Evolutionary conservation across 2,797 vertebrate genomes (phyloP).

Genomic region (Sebastes iracundus): DNA sequence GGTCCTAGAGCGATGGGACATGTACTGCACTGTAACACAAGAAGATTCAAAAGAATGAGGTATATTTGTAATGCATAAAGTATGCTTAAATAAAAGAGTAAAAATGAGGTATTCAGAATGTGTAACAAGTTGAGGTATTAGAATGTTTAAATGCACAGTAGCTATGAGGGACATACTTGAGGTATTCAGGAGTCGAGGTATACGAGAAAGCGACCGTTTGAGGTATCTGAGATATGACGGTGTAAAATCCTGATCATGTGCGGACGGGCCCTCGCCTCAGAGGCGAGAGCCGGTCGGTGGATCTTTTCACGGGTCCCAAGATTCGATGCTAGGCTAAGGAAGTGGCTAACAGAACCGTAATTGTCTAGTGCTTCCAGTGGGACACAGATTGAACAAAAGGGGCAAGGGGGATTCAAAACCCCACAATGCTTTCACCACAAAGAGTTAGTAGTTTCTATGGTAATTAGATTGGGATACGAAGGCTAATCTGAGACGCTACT

Average conservation of each 20-base stretch:
- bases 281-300: constrained; percentile 42
- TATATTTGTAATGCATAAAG: constrained; percentile 64
- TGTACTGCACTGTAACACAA: constrained; percentile 52
- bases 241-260: constrained; percentile 47
- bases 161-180: constrained; percentile 57
- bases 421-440: constrained; percentile 25
- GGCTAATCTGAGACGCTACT: constrained; percentile 40
- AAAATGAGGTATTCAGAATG: constrained; percentile 71
- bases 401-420: constrained; percentile 46
- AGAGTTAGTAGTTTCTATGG: constrained; percentile 8
- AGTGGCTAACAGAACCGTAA: constrained; percentile 41
- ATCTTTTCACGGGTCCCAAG: constrained; percentile 39
- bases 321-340: constrained; percentile 45
- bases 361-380: constrained; percentile 61
- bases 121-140: constrained; percentile 71
- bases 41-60: constrained; percentile 56
- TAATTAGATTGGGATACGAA: constrained; percentile 22
- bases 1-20: constrained; percentile 71
- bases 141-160: constrained; percentile 64
- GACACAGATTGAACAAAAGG: constrained; percentile 33
- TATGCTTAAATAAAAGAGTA: constrained; percentile 62
- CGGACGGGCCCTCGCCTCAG: constrained; percentile 52
- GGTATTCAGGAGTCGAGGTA: constrained; percentile 71
- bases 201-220: constrained; percentile 3
- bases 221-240: constrained; percentile 49